Evolutionary conservation across 2,888 invertebrate species (phyloP).

Genomic region (Lasioglossum pauxillum): DNA sequence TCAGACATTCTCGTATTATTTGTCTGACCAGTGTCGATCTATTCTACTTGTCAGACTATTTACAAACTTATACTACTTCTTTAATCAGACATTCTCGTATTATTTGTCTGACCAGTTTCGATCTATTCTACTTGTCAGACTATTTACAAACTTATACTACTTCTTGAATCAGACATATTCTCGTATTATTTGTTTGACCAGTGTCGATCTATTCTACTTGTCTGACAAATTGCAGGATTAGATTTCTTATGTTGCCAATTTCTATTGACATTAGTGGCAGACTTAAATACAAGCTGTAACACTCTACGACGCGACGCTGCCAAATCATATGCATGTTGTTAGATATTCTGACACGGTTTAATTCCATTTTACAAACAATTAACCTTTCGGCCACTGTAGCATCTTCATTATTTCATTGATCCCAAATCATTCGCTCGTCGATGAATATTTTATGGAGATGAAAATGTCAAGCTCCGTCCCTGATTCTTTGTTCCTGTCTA

Average conservation of each 20-base stretch:
- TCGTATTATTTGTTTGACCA: too few species aligned
- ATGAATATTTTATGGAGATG: neutral
- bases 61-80: too few species aligned
- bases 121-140: too few species aligned
- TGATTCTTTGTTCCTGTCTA: constrained; percentile 1
- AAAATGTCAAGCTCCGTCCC: neutral
- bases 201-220: neutral
- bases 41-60: too few species aligned
- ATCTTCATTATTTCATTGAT: neutral
- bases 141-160: too few species aligned
- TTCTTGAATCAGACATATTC: too few species aligned
- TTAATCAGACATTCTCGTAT: too few species aligned
- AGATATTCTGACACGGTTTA: neutral
- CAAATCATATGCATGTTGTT: neutral
- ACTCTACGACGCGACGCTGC: neutral
- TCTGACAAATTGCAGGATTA: neutral
- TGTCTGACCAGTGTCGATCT: too few species aligned
- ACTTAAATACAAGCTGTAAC: neutral
- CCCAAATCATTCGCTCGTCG: neutral
- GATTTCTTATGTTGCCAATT: neutral
- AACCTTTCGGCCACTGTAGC: neutral
- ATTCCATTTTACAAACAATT: neutral
- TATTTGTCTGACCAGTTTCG: too few species aligned
- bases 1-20: too few species aligned
- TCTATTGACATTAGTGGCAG: neutral